Evolutionary conservation across 1,140 invertebrate genomes (phyloP).

Genomic region (Drosophila virilis): DNA sequence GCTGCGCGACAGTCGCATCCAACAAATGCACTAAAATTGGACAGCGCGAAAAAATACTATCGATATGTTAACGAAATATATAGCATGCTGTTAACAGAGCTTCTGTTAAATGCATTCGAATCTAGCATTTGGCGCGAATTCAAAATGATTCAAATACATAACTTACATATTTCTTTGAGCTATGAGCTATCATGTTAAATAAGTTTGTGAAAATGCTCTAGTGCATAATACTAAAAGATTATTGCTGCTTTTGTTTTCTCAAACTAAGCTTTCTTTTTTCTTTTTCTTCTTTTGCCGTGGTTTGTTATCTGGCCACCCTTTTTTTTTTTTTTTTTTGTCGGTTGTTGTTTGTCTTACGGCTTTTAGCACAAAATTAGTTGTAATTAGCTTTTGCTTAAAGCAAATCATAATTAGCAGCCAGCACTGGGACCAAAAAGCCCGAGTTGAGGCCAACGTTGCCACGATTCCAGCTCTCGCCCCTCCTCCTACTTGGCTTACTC

Average conservation of each 20-base stretch:
- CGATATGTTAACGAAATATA: not conserved
- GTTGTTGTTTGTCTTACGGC: constrained; percentile 6
- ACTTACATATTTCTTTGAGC: not conserved
- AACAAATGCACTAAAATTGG: not conserved
- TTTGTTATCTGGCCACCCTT: no score
- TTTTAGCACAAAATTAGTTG: constrained; percentile 59
- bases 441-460: not conserved
- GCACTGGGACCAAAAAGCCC: not conserved
- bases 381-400: constrained; percentile 64
- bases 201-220: no score
- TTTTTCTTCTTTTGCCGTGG: not conserved
- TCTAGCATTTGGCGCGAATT: not conserved
- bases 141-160: no score
- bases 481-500: constrained; percentile 8
- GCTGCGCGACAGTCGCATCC: not conserved
- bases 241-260: not conserved
- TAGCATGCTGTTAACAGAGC: not conserved
- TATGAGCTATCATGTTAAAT: not conserved
- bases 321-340: not conserved
- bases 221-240: no score
- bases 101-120: not conserved
- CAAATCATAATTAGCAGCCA: constrained; percentile 69
- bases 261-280: not conserved
- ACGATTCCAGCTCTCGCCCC: not conserved
- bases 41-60: constrained; percentile 8